These are phyloP conservation scores for Steatornis caripensis DNA, from an alignment of 2,113 vertebrate species.

Conservation along the genomic window DNA sequence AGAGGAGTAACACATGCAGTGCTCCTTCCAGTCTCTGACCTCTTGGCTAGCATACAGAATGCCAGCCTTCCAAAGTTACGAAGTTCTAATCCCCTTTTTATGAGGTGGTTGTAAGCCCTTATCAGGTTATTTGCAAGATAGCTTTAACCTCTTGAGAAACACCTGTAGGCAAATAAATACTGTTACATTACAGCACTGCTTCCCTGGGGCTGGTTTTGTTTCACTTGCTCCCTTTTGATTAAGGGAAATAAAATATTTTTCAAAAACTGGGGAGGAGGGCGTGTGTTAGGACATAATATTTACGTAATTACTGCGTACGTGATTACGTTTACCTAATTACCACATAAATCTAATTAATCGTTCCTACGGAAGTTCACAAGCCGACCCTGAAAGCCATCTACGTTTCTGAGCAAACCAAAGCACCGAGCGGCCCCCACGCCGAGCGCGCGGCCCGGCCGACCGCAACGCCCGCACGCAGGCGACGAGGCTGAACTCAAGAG, in stretches of 20 bases:
- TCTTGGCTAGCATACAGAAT: accelerated
- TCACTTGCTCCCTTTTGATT: not conserved
- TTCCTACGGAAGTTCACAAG: accelerated
- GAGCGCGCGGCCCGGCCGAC: too few species aligned
- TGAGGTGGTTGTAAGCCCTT: accelerated
- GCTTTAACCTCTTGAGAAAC: not conserved
- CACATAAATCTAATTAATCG: accelerated
- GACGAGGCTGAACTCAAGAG: too few species aligned
- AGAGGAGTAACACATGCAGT: accelerated
- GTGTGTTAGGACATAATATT: accelerated
- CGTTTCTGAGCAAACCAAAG: too few species aligned
- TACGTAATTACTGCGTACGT: accelerated
- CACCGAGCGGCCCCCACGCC: too few species aligned
- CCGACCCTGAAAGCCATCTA: too few species aligned
- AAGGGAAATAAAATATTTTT: too few species aligned
- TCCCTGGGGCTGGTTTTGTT: not conserved
- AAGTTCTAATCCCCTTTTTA: not conserved
- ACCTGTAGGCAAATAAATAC: not conserved
- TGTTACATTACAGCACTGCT: accelerated
- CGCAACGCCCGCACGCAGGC: too few species aligned
- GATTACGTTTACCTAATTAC: accelerated
- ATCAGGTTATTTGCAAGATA: not conserved
- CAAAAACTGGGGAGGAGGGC: accelerated
- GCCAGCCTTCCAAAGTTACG: accelerated
- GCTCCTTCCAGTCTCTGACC: not conserved